phyloP scores from a whole-genome alignment of 2,888 invertebrate genomes.

The Punctoribates punctum region DNA sequence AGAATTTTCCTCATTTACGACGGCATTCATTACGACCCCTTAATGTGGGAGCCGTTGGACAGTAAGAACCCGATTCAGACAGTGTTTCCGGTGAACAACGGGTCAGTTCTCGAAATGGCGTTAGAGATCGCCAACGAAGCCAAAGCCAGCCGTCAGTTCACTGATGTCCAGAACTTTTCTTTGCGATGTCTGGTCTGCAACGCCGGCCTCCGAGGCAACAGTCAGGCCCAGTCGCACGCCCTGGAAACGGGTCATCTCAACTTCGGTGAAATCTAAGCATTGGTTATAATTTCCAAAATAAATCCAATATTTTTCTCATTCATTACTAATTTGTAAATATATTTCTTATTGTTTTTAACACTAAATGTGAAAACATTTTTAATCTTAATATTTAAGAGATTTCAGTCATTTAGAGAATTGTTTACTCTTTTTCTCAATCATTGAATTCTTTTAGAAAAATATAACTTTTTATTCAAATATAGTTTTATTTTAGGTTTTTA shows the following conservation, averaged over 20 bases:
- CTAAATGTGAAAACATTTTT: too few species aligned
- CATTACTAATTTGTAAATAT: conserved; percentile 2
- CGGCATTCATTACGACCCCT: conserved; percentile 92
- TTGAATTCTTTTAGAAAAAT: too few species aligned
- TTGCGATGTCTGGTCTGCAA: conserved; percentile 79
- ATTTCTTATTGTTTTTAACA: too few species aligned
- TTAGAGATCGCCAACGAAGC: conserved; percentile 81
- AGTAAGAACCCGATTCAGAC: conserved; percentile 64
- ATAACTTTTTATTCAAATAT: too few species aligned
- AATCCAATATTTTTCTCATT: background rate
- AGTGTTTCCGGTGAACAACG: conserved; percentile 72
- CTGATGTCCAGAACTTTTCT: conserved; percentile 80
- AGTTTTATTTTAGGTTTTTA: too few species aligned
- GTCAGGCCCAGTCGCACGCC: conserved; percentile 78
- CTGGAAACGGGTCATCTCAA: conserved; percentile 70
- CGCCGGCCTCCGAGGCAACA: conserved; percentile 69
- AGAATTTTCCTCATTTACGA: conserved; percentile 86
- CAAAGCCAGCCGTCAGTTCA: conserved; percentile 81
- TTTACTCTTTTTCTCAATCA: too few species aligned
- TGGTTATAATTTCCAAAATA: background rate
- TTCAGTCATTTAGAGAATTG: too few species aligned
- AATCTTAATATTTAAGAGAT: too few species aligned
- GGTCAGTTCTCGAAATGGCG: conserved; percentile 70
- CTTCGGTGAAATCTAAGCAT: conserved; percentile 55
- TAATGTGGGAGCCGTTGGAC: conserved; percentile 74